phyloP scores from a whole-genome alignment of 2,113 vertebrate genomes.

The Odocoileus hemionus region DNA sequence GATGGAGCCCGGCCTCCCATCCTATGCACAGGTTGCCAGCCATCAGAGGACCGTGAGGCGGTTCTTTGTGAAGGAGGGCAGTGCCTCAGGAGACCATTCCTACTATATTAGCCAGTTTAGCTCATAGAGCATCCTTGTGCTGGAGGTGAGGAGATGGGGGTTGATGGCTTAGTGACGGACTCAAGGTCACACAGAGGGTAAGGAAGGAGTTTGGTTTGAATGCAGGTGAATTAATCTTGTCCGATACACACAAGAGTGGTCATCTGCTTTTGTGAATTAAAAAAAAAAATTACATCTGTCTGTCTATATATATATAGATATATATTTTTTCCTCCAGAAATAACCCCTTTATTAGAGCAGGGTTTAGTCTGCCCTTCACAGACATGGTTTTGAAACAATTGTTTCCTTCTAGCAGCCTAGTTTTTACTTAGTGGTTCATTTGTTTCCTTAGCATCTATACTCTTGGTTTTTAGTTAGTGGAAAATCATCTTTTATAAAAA shows the following conservation, averaged over 20 bases:
- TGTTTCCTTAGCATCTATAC: background rate
- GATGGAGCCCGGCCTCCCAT: background rate
- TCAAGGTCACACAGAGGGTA: background rate
- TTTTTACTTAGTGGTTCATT: background rate
- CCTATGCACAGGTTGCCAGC: background rate
- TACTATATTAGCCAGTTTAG: background rate
- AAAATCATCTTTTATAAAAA: background rate
- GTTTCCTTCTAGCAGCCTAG: background rate
- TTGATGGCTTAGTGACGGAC: background rate
- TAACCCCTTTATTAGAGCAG: background rate
- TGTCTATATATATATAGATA: background rate
- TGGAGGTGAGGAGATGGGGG: background rate
- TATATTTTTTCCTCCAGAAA: background rate
- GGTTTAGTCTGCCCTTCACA: background rate
- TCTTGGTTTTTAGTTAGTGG: background rate
- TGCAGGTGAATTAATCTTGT: background rate
- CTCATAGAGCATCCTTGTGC: background rate
- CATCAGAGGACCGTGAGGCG: background rate
- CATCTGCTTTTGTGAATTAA: background rate
- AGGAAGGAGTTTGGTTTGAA: background rate
- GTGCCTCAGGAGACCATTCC: background rate
- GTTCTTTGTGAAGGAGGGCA: background rate
- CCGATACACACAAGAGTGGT: background rate
- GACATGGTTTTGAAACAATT: background rate
- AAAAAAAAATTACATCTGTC: background rate